Evolutionary conservation across 2,888 invertebrate genomes (phyloP).

Genomic region (Agriopis marginaria): DNA sequence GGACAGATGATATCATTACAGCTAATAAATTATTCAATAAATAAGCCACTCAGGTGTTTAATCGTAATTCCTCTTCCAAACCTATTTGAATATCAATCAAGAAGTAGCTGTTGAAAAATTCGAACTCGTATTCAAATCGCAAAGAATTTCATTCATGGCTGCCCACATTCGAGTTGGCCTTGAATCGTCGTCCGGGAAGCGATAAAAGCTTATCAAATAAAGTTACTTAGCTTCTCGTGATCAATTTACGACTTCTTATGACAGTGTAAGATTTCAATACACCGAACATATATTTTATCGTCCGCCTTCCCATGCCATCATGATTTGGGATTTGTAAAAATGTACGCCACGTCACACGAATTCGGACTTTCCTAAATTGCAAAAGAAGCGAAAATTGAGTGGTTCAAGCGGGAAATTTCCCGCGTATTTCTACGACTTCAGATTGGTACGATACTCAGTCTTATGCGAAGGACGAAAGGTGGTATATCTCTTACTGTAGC

Average conservation of each 20-base stretch:
- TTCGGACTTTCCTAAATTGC: constrained; percentile 55
- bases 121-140: constrained; percentile 36
- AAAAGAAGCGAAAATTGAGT: constrained; percentile 64
- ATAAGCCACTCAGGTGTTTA: constrained; percentile 14
- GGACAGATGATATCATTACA: constrained; percentile 5
- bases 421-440: constrained; percentile 72
- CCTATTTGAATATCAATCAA: constrained; percentile 23
- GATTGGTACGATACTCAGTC: constrained; percentile 64
- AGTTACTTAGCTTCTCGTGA: constrained; percentile 65
- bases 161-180: constrained; percentile 38
- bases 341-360: constrained; percentile 51
- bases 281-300: constrained; percentile 80
- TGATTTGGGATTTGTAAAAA: constrained; percentile 79
- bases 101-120: constrained; percentile 13
- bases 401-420: constrained; percentile 58
- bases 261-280: constrained; percentile 81
- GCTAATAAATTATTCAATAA: constrained; percentile 10
- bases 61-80: constrained; percentile 7
- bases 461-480: constrained; percentile 66
- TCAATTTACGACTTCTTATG: constrained; percentile 77
- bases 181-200: constrained; percentile 47
- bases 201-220: constrained; percentile 67
- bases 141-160: constrained; percentile 33
- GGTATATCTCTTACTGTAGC: constrained; percentile 65
- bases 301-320: constrained; percentile 74